Percentiles rank a stretch among this genome's conserved stretches.
These are phyloP conservation scores for Ichneumon xanthorius DNA, from an alignment of 2,888 invertebrate species.

Conservation along the genomic window DNA sequence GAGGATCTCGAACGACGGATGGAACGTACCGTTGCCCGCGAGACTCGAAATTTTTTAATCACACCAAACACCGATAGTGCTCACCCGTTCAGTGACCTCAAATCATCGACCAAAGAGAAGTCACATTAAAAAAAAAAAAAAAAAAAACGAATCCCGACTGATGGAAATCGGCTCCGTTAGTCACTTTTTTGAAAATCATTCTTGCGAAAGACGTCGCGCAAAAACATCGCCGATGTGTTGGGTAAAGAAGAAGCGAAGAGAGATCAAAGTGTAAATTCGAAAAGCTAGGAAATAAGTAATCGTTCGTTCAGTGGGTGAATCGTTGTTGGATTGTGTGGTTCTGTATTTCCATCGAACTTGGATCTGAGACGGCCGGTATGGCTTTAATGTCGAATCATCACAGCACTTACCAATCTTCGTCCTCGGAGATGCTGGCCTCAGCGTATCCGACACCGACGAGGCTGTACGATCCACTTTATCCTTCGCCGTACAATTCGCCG, in stretches of 20 bases:
- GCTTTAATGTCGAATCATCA: conserved; percentile 80
- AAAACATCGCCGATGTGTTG: conserved; percentile 39
- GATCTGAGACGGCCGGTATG: conserved; percentile 70
- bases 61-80: background rate
- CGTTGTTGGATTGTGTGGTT: background rate
- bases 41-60: conserved; percentile 14
- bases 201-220: background rate
- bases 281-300: background rate
- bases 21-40: conserved; percentile 8
- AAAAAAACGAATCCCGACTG: background rate
- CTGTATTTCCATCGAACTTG: background rate
- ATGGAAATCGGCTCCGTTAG: background rate
- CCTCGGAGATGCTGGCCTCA: conserved; percentile 77
- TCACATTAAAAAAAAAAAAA: background rate
- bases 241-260: conserved; percentile 45
- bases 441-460: conserved; percentile 71
- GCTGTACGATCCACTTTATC: conserved; percentile 77
- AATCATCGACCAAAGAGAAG: background rate
- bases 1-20: conserved; percentile 69
- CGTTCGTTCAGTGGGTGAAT: conserved; percentile 9
- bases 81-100: background rate
- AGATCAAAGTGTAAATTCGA: conserved; percentile 38
- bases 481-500: conserved; percentile 80
- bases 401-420: conserved; percentile 75
- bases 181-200: background rate